Conservation (phyloP, 2,888 invertebrate genomes). For the Acleris literana region DNA sequence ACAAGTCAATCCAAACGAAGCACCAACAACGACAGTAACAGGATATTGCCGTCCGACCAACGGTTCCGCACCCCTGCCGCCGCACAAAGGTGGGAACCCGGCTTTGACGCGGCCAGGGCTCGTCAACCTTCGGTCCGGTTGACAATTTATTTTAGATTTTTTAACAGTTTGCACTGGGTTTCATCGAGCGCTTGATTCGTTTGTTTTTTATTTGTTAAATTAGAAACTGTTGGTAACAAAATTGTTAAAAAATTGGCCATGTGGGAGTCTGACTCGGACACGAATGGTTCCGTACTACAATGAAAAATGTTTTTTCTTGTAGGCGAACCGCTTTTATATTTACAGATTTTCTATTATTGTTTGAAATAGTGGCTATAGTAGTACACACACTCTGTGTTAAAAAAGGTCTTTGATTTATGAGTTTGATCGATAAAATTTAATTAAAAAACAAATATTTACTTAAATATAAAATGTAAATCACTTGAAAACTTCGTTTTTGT, state of each 20-base stretch:
- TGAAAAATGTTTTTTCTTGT: no score
- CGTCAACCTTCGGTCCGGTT: conserved; percentile 53
- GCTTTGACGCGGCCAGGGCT: conserved; percentile 66
- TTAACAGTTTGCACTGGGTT: not conserved
- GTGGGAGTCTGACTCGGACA: not conserved
- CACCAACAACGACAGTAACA: conserved; percentile 54
- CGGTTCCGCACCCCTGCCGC: conserved; percentile 61
- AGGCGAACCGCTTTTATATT: no score
- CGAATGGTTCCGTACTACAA: no score
- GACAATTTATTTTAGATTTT: conserved; percentile 36
- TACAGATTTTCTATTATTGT: no score
- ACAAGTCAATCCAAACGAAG: not conserved
- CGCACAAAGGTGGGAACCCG: conserved; percentile 65
- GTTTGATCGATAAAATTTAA: no score
- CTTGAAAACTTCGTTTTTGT: no score
- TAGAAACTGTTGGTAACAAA: no score
- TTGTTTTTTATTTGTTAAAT: not conserved
- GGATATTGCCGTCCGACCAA: conserved; percentile 70
- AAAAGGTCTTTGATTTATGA: no score
- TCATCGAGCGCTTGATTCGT: not conserved
- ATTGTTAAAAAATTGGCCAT: not conserved
- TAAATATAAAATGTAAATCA: no score
- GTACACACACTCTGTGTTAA: no score
- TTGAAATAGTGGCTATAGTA: no score
- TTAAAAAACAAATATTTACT: no score